Conservation (phyloP, 2,113 vertebrate species). For the Ammodytes marinus region DNA sequence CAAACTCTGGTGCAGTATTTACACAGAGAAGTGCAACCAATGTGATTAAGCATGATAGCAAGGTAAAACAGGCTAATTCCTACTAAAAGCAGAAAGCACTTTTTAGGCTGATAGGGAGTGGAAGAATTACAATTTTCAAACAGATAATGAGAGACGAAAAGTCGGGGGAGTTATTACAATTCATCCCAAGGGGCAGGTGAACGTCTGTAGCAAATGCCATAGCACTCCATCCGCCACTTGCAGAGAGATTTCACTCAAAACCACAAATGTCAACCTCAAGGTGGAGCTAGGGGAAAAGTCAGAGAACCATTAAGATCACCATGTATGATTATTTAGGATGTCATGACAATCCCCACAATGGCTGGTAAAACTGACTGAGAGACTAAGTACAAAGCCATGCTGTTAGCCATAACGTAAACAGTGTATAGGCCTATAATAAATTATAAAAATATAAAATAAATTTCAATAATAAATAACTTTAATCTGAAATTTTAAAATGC, state of each 20-base stretch:
- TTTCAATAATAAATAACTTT: neutral
- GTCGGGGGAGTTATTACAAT: neutral
- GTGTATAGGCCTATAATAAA: no score
- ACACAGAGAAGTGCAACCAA: neutral
- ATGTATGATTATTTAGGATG: constrained; percentile 4
- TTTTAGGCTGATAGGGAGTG: neutral
- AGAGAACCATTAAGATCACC: neutral
- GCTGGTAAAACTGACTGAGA: neutral
- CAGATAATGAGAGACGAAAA: neutral
- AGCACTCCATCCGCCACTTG: neutral
- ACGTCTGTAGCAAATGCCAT: neutral
- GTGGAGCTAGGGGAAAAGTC: neutral
- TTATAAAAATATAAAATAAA: no score
- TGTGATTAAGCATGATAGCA: neutral
- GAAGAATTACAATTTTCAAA: neutral
- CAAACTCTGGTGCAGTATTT: constrained; percentile 2
- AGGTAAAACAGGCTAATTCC: neutral
- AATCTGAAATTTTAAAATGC: neutral
- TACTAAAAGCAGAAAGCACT: neutral
- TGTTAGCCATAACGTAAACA: no score
- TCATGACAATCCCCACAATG: neutral
- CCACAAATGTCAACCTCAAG: neutral
- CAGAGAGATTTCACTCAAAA: neutral
- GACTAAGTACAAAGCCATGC: neutral
- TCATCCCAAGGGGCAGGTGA: neutral